These are phyloP conservation scores for Zophobas morio DNA, from an alignment of 1,140 invertebrate genomes.

Conservation along the genomic window DNA sequence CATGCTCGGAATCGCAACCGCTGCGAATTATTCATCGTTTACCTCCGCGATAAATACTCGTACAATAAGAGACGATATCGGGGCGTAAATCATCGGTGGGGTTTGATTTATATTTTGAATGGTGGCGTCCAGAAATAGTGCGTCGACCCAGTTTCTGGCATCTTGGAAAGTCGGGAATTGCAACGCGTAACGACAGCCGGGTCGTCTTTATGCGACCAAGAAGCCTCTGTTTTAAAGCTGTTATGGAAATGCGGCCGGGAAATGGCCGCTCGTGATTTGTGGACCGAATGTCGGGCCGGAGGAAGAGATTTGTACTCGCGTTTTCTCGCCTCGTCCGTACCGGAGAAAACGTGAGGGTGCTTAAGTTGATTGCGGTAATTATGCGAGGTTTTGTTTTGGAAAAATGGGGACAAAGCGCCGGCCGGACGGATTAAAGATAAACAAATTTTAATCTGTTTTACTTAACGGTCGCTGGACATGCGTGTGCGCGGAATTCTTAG, in stretches of 20 bases:
- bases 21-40: constrained; percentile 19
- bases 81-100: constrained; percentile 21
- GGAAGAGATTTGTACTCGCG: constrained; percentile 19
- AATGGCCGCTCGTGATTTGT: constrained; percentile 24
- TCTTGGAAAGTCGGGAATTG: constrained; percentile 30
- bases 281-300: constrained; percentile 2
- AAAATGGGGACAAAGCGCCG: neutral
- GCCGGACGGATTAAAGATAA: too few species aligned
- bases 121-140: constrained; percentile 31
- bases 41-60: constrained; percentile 9
- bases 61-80: constrained; percentile 31
- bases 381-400: neutral
- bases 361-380: constrained; percentile 6
- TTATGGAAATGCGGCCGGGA: constrained; percentile 23
- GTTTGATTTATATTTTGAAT: constrained; percentile 41
- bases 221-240: constrained; percentile 28
- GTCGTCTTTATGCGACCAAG: constrained; percentile 16
- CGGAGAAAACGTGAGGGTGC: constrained; percentile 5
- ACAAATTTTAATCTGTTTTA: too few species aligned
- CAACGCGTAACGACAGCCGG: constrained; percentile 12
- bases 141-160: constrained; percentile 26
- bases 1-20: neutral
- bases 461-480: too few species aligned
- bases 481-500: too few species aligned
- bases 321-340: neutral